These are phyloP conservation scores for Lutraria lutraria DNA, from an alignment of 2,888 invertebrate species.

Conservation along the genomic window DNA sequence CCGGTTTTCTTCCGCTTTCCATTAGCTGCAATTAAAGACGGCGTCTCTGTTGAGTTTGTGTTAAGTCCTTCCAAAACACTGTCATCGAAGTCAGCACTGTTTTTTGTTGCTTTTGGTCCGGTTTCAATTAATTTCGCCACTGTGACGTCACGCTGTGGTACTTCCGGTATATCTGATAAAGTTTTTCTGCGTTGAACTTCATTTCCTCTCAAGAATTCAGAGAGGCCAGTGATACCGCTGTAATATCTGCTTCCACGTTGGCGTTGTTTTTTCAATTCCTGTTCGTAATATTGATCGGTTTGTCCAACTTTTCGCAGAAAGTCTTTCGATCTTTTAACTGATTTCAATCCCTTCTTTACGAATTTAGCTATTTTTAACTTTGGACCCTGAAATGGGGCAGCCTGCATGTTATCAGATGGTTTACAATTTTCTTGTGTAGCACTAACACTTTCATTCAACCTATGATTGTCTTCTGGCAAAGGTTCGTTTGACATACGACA, in stretches of 20 bases:
- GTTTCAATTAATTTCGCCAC: background rate
- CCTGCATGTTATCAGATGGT: background rate
- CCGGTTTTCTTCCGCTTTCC: conserved; percentile 22
- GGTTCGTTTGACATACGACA: background rate
- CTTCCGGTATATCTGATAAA: conserved; percentile 6
- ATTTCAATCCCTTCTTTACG: conserved; percentile 24
- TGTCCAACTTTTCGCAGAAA: conserved; percentile 7
- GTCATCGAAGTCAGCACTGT: background rate
- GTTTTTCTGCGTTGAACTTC: conserved; percentile 39
- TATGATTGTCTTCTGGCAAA: background rate
- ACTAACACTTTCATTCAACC: background rate
- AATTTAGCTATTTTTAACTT: conserved; percentile 31
- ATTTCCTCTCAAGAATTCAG: conserved; percentile 38
- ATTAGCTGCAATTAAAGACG: background rate
- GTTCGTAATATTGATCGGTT: background rate
- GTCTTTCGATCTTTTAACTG: conserved; percentile 6
- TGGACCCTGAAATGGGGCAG: background rate
- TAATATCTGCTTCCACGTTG: conserved; percentile 3
- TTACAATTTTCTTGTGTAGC: background rate
- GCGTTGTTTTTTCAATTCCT: conserved; percentile 10
- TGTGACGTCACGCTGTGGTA: background rate
- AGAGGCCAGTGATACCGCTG: conserved; percentile 39
- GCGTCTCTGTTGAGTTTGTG: background rate
- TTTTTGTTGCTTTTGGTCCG: background rate
- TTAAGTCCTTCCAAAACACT: background rate